Base-by-base conservation (phyloP, 2,113 vertebrate species). In the Archocentrus centrarchus region DNA sequence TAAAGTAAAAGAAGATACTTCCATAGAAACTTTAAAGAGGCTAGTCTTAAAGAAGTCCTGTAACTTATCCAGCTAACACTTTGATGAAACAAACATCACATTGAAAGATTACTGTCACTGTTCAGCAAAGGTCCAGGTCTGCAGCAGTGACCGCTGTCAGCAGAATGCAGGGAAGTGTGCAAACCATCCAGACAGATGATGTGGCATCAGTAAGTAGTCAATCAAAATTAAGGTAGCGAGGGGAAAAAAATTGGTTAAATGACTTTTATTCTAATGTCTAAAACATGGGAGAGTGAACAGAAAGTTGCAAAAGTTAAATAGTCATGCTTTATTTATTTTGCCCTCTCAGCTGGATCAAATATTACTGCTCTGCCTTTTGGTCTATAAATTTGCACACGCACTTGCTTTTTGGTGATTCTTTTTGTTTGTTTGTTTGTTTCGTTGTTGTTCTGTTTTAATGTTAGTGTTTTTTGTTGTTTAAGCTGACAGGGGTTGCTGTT, bases 401-500 rank as follows among this genome's bases (percentile, higher is more conserved):
- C 17, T 41, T 27, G 9, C 15, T 30, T 68, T 62, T 47, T 50
- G 0, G 11, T 59, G 3, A 5, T 22, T 39, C 50, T 15, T 75
- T 20, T 14, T 27, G 37, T 39, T 39, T 7, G 6, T 35, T 35
- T 35, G 6, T 35, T 8, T 63, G 37, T 24, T 6, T 53, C 58
- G 22, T n/a, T 81, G 30, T 11, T 62, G 35, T 24, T 6, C 44
- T 60, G 22, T n/a, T 81, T 77, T 63, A 1, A 37, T 60, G 30
- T 47, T 37, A 39, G 47, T 37, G 18, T 20, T 39, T 55, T 18
- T 20, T 57, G 35, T 32, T 1, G n/a, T 58, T 55, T 2, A 6
- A 35, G 50, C 79, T 55, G 77, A 84, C 89, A 66, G 63, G 59
- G 39, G 24, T 81, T 83, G 59, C 22, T 75, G 68, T 59, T 59